phyloP scores from a whole-genome alignment of 2,888 invertebrate genomes.

The Steinernema scapterisci region DNA sequence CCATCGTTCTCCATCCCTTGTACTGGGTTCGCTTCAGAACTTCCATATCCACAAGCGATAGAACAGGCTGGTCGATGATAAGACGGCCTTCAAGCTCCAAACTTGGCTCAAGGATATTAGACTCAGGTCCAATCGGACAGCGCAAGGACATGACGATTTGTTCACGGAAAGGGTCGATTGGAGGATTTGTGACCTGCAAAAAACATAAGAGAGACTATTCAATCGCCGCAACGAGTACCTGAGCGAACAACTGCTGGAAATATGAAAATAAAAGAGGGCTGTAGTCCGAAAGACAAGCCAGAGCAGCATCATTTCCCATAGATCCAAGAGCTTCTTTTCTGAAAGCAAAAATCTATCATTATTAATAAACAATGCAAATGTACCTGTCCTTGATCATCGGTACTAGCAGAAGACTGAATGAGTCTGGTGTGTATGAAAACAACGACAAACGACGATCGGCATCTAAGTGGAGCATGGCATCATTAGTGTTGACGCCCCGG shows the following conservation, averaged over 20 bases:
- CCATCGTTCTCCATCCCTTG: constrained; percentile 82
- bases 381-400: constrained; percentile 95
- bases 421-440: constrained; percentile 92
- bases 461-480: constrained; percentile 61
- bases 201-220: constrained; percentile 15
- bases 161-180: constrained; percentile 98
- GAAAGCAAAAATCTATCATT: constrained; percentile 58
- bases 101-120: constrained; percentile 85
- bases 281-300: constrained; percentile 93
- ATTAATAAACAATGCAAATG: constrained; percentile 9
- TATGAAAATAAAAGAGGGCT: constrained; percentile 94
- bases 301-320: constrained; percentile 98
- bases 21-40: constrained; percentile 80
- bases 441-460: constrained; percentile 84
- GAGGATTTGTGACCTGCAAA: constrained; percentile 83
- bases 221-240: constrained; percentile 74
- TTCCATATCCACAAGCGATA: constrained; percentile 87
- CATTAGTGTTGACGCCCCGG: constrained; percentile 39
- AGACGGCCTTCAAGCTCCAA: constrained; percentile 85
- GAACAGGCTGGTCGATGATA: constrained; percentile 89
- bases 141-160: constrained; percentile 97
- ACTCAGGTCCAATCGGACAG: constrained; percentile 89
- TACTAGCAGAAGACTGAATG: constrained; percentile 86
- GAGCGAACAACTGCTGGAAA: constrained; percentile 98
- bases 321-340: constrained; percentile 98